Conservation (phyloP, 2,888 invertebrate genomes). For the Protophormia terraenovae region DNA sequence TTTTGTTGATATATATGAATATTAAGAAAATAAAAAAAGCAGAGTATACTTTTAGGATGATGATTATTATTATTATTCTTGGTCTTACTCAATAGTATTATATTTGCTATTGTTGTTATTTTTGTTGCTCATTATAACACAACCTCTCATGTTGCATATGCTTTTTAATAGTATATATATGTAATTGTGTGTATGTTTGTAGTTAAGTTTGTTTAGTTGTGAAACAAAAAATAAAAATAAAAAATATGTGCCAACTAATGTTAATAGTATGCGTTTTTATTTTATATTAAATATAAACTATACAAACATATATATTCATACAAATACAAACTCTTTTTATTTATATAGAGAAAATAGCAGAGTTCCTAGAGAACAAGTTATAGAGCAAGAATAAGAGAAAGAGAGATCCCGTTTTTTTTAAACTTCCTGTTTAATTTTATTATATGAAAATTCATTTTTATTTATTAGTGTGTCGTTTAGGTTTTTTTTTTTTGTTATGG, state of each 20-base stretch:
- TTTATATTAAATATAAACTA: neutral
- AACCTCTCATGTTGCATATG: too few species aligned
- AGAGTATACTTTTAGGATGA: conserved; percentile 38
- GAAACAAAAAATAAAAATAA: neutral
- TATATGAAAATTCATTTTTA: conserved; percentile 6
- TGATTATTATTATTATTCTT: conserved; percentile 1
- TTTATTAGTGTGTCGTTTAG: conserved; percentile 31
- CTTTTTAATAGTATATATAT: neutral
- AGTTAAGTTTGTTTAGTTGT: neutral
- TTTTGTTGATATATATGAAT: neutral
- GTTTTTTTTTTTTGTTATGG: neutral
- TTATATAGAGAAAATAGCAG: neutral
- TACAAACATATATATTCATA: neutral
- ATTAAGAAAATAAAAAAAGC: conserved; percentile 1
- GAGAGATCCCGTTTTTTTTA: conserved; percentile 22
- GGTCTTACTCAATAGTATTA: conserved; percentile 13
- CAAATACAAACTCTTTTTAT: neutral
- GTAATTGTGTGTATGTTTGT: neutral
- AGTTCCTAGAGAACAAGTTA: too few species aligned
- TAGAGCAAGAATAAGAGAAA: neutral
- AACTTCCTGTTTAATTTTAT: conserved; percentile 51
- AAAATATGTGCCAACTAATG: conserved; percentile 1
- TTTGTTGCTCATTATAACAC: neutral
- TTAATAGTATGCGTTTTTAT: conserved; percentile 21
- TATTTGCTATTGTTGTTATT: neutral